Base-by-base conservation (phyloP, 1,140 invertebrate species). In the Bilobella aurantiaca region DNA sequence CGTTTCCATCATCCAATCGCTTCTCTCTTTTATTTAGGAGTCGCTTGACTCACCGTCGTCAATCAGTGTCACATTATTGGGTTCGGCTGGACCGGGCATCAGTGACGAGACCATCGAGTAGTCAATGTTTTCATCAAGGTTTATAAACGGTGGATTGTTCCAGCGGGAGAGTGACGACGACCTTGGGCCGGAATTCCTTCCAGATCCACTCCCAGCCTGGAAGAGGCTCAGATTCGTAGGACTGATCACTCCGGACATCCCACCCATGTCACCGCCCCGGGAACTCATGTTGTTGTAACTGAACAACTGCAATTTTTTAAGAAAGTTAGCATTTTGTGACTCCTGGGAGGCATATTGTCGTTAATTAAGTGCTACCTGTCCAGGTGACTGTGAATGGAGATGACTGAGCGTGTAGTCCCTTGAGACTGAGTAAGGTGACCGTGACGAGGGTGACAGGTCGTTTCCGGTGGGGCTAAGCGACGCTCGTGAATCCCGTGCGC, bases 211-310 rank as follows among this genome's bases (percentile, higher is more conserved):
- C 76, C 73, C 82, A 84, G 83, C 87, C n/a, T 89, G 87, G 73
- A 93, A 90, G 68, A 93, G 81, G 74, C 87, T 91, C 65, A 94
- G 82, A 75, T 91, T 93, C 66, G 90, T 93, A 62, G 91, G 90
- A 75, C 89, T 92, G 74, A 93, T 91, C 69, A 92, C 88, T 57
- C 90, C 90, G 73, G 81, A 82, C 71, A 87, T 84, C 69, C 80
- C 49, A 12, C 25, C 25, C 32, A 62, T 37, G 25, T 31, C 80
- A 58, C 79, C 82, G n/a, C n/a, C n/a, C 74, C 88, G 88, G 58
- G 88, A 86, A 74, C 86, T 84, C 78, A 87, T 87, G 75, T 81
- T 87, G 61, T 88, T 86, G 78, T 92, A 96, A 71, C 88, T 92
- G 80, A 94, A 92, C 67, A 96, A 84, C 91, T 95, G 82, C 58